Evolutionary conservation across 2,888 invertebrate genomes (phyloP).

Genomic region (Tuta absoluta): DNA sequence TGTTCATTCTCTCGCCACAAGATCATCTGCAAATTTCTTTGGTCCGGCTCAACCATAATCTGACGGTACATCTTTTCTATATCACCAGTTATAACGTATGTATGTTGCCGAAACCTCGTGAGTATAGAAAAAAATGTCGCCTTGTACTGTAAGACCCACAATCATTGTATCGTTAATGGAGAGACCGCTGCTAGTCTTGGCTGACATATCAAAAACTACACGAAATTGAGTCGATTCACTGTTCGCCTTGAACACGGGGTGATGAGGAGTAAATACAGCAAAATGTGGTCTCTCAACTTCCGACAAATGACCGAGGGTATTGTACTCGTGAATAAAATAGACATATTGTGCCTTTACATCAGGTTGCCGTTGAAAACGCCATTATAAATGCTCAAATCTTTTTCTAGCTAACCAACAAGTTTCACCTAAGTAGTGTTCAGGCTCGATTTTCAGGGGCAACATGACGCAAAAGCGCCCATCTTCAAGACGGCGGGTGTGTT

Average conservation of each 20-base stretch:
- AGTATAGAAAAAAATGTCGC: constrained; percentile 5
- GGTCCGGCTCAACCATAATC: too few relatives aligned
- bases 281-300: not conserved
- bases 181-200: not conserved
- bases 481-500: too few relatives aligned
- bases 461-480: not conserved
- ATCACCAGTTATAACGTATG: not conserved
- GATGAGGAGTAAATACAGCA: not conserved
- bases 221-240: too few relatives aligned
- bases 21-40: too few relatives aligned
- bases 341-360: not conserved
- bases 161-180: not conserved
- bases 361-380: too few relatives aligned
- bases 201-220: too few relatives aligned
- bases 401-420: not conserved
- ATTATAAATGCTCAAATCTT: too few relatives aligned
- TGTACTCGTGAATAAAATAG: not conserved
- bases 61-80: constrained; percentile 12
- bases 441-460: not conserved
- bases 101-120: not conserved
- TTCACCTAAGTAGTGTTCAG: not conserved
- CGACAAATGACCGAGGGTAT: not conserved
- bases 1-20: too few relatives aligned
- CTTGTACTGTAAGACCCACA: constrained; percentile 1
- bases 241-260: too few relatives aligned